Percentiles rank a stretch among this genome's conserved stretches.
Evolutionary conservation across 2,113 vertebrate species (phyloP).

Genomic region (Synodontis membranacea): DNA sequence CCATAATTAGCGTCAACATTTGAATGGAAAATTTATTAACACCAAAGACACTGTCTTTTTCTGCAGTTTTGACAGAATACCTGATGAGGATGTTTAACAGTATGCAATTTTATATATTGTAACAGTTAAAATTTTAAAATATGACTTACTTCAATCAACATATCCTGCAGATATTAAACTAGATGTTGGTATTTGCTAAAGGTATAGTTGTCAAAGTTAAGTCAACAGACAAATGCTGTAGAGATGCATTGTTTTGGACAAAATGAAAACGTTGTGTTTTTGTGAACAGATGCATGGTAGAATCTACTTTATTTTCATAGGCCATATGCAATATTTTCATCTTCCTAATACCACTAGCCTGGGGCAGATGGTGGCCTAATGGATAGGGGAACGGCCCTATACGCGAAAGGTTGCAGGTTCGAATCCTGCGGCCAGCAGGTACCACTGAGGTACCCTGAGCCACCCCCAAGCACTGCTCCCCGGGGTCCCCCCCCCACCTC

Average conservation of each 20-base stretch:
- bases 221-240: too few species aligned
- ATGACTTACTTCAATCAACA: neutral
- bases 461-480: too few species aligned
- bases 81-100: neutral
- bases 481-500: too few species aligned
- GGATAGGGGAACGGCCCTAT: too few species aligned
- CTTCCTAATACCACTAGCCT: neutral
- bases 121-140: too few species aligned
- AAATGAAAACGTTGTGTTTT: neutral
- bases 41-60: slow-evolving; percentile 29
- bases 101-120: neutral
- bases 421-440: too few species aligned
- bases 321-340: neutral
- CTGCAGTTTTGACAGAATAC: slow-evolving; percentile 28
- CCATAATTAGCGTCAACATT: slow-evolving; percentile 57
- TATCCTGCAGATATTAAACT: neutral
- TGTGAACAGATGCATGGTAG: neutral
- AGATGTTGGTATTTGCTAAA: neutral
- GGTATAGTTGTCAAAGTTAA: neutral
- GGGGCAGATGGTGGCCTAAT: too few species aligned
- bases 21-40: slow-evolving; percentile 34
- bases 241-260: neutral
- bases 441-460: too few species aligned
- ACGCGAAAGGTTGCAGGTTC: too few species aligned
- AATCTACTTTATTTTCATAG: neutral